Percentiles rank a stretch among this genome's conserved stretches.
Evolutionary conservation across 1,140 invertebrate species (phyloP).

Genomic region (Tigriopus japonicus): DNA sequence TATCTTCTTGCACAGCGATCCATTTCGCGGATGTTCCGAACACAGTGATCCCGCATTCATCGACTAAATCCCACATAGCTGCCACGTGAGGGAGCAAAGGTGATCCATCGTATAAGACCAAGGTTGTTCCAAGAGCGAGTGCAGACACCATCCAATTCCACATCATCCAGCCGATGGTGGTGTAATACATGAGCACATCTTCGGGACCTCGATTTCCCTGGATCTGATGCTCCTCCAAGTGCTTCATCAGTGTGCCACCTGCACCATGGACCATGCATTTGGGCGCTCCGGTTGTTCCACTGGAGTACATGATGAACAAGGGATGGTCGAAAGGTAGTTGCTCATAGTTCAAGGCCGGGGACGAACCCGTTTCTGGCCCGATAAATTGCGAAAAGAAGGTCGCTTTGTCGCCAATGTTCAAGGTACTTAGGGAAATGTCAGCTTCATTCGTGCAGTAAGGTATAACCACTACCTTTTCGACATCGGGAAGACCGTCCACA

Average conservation of each 20-base stretch:
- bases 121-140: conserved; percentile 29
- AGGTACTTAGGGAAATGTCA: background rate
- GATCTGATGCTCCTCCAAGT: conserved; percentile 36
- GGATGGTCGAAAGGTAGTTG: conserved; percentile 35
- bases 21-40: conserved; percentile 39
- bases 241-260: conserved; percentile 38
- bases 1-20: conserved; percentile 32
- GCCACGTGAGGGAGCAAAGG: conserved; percentile 32
- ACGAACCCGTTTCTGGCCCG: no score
- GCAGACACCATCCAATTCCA: conserved; percentile 37
- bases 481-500: conserved; percentile 26
- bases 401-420: no score
- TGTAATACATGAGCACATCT: conserved; percentile 39
- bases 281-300: conserved; percentile 39
- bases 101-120: conserved; percentile 40
- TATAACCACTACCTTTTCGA: conserved; percentile 32
- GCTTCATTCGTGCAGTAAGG: conserved; percentile 21
- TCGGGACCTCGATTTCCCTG: conserved; percentile 31
- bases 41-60: conserved; percentile 34
- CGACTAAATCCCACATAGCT: conserved; percentile 35
- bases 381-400: no score
- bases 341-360: no score
- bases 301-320: conserved; percentile 40
- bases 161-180: conserved; percentile 44
- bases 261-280: conserved; percentile 42